phyloP scores from a whole-genome alignment of 2,113 vertebrate species.

The Sceloporus tristichus region DNA sequence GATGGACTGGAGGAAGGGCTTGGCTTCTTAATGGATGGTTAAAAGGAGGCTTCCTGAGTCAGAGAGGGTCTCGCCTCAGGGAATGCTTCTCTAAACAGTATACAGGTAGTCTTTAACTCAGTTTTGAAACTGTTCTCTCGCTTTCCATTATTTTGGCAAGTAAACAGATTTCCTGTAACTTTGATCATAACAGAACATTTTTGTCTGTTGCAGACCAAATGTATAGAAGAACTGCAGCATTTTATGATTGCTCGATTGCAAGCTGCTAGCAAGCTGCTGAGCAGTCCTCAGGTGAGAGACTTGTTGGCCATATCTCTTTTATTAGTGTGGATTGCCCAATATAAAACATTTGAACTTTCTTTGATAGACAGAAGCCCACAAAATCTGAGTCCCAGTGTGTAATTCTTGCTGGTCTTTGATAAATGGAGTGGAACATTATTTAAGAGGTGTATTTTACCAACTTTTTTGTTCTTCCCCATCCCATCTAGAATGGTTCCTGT shows the following conservation, averaged over 20 bases:
- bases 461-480: conserved; percentile 11
- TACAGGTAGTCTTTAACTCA: no score
- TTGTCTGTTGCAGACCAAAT: conserved; percentile 44
- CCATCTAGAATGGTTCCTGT: conserved; percentile 41
- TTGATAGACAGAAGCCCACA: not conserved
- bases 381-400: not conserved
- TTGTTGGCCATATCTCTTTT: not conserved
- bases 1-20: no score
- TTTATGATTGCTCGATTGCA: conserved; percentile 43
- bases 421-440: conserved; percentile 13
- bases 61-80: no score
- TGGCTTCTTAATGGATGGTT: no score
- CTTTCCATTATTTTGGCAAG: not conserved
- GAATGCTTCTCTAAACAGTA: not conserved
- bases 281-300: conserved; percentile 59
- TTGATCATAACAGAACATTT: not conserved
- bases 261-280: conserved; percentile 42
- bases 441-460: not conserved
- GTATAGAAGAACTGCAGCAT: conserved; percentile 57
- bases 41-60: no score
- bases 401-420: not conserved
- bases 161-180: not conserved
- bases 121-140: not conserved
- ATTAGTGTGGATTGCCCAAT: not conserved
- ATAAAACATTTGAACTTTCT: not conserved